Base-by-base conservation (phyloP, 1,140 invertebrate genomes). In the Macrotrachela quadricornifera region DNA sequence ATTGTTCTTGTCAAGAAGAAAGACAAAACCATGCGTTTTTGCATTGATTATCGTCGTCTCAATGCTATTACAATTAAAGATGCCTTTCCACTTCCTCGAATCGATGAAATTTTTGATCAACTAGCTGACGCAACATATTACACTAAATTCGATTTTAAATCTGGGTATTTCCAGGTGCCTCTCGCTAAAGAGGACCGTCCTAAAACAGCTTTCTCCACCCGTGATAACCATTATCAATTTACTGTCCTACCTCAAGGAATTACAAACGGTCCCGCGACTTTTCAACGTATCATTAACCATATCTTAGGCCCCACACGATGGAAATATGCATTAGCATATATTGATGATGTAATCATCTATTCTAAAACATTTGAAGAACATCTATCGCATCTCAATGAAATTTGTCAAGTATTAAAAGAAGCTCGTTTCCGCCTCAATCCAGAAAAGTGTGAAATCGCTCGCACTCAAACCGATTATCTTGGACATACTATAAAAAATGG, bases 281-380 rank as follows among this genome's bases (percentile, higher is more conserved):
- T 74, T 54, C 69, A 74, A 59, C 51, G 73, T 9, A 65, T 68
- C 13, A 72, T 77, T 38, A 59, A 71, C 55, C 38, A 62, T 16
- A 59, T 74, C 3, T 57, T 73, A 2, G 51, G 53, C 15, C 62
- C 59, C 9, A 30, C 62, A 4, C 10, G 58, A 2, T 51, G 55
- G 14, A 52, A 54, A 16, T 56, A 49, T 37, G 54, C 50, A 13
- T 55, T 70, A 10, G 61, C 68, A 0, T 77, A 74, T 51, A 41
- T 75, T 0, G 73, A 76, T 58, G 74, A 77, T 51, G 60, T 75
- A 4, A 56, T 75, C 1, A 57, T 75, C 12, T 62, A 63, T 42
- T 61, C 59, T 4, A 54, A 57, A 6, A 62, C 56, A 9, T 63
- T 63, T 41, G 63, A 72, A 9, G 60, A 69, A 12, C 73, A 75